These are phyloP conservation scores for Sipha maydis DNA, from an alignment of 2,888 invertebrate genomes.

Conservation along the genomic window DNA sequence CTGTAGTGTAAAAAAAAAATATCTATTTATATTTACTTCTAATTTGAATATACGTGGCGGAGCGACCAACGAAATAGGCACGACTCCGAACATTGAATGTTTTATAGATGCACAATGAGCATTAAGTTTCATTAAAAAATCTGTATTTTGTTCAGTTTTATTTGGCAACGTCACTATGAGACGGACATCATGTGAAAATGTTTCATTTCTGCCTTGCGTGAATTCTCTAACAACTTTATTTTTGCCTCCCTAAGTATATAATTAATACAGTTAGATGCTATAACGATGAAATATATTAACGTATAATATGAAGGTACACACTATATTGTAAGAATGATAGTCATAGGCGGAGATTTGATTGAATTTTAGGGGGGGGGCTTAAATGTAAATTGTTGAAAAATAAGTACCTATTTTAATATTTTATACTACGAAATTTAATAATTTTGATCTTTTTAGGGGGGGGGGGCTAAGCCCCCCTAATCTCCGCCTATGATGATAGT, in stretches of 20 bases:
- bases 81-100: slow-evolving; percentile 34
- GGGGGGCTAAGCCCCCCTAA: no score
- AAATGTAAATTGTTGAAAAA: no score
- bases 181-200: slow-evolving; percentile 44
- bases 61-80: slow-evolving; percentile 48
- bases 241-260: slow-evolving; percentile 49
- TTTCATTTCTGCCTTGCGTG: slow-evolving; percentile 24
- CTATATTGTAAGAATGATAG: neutral
- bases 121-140: slow-evolving; percentile 34
- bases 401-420: no score
- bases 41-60: slow-evolving; percentile 31
- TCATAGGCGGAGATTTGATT: no score
- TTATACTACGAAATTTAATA: no score
- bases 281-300: neutral
- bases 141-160: slow-evolving; percentile 32
- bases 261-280: neutral
- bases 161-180: slow-evolving; percentile 40
- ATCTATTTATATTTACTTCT: slow-evolving; percentile 20
- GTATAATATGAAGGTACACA: neutral
- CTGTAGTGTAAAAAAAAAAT: slow-evolving; percentile 14
- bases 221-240: slow-evolving; percentile 43
- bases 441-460: no score
- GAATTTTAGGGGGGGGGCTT: no score
- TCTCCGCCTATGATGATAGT: no score
- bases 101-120: slow-evolving; percentile 35